Evolutionary conservation across 2,888 invertebrate species (phyloP), one percentile per base, ranked within the genome.

Genomic region (Candidula unifasciata): DNA sequence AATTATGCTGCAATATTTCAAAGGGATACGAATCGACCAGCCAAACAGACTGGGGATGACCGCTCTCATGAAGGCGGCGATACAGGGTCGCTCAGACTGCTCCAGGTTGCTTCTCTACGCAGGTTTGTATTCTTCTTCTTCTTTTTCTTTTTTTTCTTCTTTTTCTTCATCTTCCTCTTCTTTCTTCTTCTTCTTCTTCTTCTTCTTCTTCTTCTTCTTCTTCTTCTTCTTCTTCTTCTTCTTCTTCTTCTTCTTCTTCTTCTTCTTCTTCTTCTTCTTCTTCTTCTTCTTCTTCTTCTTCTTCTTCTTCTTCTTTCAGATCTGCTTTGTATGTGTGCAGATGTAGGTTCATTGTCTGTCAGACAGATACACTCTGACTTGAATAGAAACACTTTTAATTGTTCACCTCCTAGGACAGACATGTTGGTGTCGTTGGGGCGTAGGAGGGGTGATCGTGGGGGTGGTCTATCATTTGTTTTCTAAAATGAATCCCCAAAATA

Each of bases 61-160:
- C 3, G 96, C 96, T 1, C 94, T 96, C 77, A 94, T 94, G 93
- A 96, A 96, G 92, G 96, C 96, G 0, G 96, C 96, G 3, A 94
- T 96, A 33, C 96, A 96, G 93, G 96, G 96, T 16, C 94, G 96
- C 85, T 96, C 96, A 77, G 95, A 96, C 91, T 96, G 96, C 94
- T 96, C 96, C 88, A 96, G 96, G 94, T 94, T 96, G 83, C 94
- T 96, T 33, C 94, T 96, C n/a, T 95, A 96, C 90, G 96, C 96
- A 90, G 96, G 96, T 96, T 87, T 80, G 44, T 44, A 13, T 21
- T 10, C 27, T 73, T n/a, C 21, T 73, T 73, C 21, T 6, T 73
- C 27, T 73, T 10, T 35, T 33, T 73, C 73, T 73, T 33, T 16
- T 33, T 76, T 44, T 76, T 52, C 30, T 30, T 76, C 76, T 76